Evolutionary conservation across 2,113 vertebrate genomes (phyloP).

Genomic region (Paralichthys olivaceus): DNA sequence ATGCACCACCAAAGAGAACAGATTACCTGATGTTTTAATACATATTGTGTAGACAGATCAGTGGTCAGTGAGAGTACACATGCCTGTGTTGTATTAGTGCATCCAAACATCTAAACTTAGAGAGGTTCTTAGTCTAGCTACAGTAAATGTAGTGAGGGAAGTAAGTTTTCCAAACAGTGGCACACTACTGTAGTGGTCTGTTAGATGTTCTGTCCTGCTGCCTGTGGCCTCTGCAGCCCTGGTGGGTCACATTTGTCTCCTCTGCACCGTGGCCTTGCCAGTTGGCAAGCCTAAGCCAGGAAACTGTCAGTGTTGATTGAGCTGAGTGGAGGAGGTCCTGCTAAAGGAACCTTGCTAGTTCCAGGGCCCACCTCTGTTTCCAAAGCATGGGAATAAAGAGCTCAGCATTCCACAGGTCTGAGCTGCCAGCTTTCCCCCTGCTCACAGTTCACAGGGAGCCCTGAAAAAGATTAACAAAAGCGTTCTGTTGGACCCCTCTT

Average conservation of each 20-base stretch:
- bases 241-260: constrained; percentile 81
- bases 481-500: constrained; percentile 97
- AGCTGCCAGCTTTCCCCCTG: constrained; percentile 91
- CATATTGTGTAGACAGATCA: no score
- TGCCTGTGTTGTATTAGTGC: constrained; percentile 2
- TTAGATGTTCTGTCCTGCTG: constrained; percentile 79
- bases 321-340: constrained; percentile 88
- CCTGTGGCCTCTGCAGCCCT: constrained; percentile 80
- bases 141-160: constrained; percentile 37
- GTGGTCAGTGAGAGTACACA: not conserved
- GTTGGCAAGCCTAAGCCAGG: constrained; percentile 94
- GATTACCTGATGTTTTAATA: no score
- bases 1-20: no score
- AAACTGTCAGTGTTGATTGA: constrained; percentile 98
- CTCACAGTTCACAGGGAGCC: constrained; percentile 93
- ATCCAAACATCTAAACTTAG: constrained; percentile 6
- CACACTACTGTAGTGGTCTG: constrained; percentile 55
- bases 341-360: constrained; percentile 89
- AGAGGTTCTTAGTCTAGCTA: constrained; percentile 15
- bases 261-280: constrained; percentile 87
- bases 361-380: constrained; percentile 92
- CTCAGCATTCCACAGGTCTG: constrained; percentile 92
- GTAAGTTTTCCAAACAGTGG: constrained; percentile 50
- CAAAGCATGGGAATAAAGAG: constrained; percentile 94
- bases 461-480: constrained; percentile 99